Conservation (phyloP, 2,113 vertebrate species). For the Hydropotes inermis region DNA sequence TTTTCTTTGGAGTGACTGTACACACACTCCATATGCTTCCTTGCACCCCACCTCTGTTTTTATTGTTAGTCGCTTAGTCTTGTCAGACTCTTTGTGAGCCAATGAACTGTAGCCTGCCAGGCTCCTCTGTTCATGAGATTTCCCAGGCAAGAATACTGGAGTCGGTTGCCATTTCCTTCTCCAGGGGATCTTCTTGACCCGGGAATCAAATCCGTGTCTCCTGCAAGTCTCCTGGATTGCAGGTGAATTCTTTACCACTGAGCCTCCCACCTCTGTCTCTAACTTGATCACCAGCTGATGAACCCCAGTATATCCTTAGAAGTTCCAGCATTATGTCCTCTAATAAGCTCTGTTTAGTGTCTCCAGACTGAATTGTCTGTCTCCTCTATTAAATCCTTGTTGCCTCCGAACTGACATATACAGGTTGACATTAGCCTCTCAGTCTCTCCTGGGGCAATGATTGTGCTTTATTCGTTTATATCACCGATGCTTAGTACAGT, state of each 20-base stretch:
- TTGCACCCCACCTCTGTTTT: background rate
- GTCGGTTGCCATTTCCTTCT: background rate
- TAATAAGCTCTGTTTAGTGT: background rate
- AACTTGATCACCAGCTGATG: background rate
- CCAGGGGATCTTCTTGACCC: background rate
- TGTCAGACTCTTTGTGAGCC: background rate
- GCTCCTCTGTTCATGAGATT: background rate
- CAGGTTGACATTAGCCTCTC: background rate
- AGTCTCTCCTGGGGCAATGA: background rate
- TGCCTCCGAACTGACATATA: background rate
- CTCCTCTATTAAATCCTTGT: background rate
- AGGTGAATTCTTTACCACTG: background rate
- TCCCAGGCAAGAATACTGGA: background rate
- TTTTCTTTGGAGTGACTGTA: background rate
- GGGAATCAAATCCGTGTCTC: background rate
- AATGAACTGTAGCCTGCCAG: background rate
- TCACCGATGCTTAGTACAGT: background rate
- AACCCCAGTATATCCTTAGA: background rate
- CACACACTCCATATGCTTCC: background rate
- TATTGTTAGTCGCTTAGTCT: background rate
- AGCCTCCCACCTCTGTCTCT: background rate
- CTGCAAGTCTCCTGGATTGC: background rate
- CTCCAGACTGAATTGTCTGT: background rate
- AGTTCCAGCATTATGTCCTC: background rate
- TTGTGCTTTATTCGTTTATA: background rate